phyloP scores from a whole-genome alignment of 2,113 vertebrate genomes.

The Tupaia tana region DNA sequence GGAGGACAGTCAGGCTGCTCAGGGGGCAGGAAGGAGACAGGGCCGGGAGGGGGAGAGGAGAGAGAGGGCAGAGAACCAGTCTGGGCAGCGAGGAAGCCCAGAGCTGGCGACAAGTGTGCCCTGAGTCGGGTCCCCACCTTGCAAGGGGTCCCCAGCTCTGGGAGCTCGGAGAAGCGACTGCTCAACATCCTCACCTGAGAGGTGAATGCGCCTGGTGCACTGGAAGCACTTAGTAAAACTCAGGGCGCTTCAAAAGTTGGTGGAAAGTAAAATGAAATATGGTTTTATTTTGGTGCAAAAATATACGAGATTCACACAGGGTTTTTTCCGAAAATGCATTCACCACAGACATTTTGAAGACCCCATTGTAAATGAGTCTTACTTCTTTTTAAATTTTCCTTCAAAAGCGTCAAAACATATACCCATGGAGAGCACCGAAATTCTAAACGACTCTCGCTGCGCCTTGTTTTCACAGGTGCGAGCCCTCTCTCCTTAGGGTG shows the following conservation, averaged over 20 bases:
- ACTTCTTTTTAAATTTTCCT: not conserved
- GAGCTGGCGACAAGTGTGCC: not conserved
- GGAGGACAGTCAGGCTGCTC: not conserved
- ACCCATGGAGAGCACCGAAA: not conserved
- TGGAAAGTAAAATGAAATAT: too few relatives aligned
- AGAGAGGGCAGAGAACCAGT: too few relatives aligned
- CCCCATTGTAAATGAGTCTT: too few relatives aligned
- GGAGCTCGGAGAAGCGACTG: not conserved
- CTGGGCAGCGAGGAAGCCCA: not conserved
- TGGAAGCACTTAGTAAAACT: not conserved
- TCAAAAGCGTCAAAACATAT: not conserved
- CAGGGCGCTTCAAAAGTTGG: too few relatives aligned
- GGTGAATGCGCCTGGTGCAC: accelerated
- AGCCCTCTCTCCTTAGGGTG: not conserved
- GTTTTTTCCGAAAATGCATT: too few relatives aligned
- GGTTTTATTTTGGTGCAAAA: too few relatives aligned
- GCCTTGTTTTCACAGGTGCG: accelerated
- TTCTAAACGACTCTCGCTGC: not conserved
- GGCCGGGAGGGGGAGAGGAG: too few relatives aligned
- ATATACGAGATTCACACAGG: too few relatives aligned
- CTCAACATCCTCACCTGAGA: not conserved
- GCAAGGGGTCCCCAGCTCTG: accelerated
- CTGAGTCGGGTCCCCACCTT: accelerated
- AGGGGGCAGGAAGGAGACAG: not conserved
- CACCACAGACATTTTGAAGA: too few relatives aligned